Conservation (phyloP, 2,797 vertebrate species). For the Pteronotus mesoamericanus region DNA sequence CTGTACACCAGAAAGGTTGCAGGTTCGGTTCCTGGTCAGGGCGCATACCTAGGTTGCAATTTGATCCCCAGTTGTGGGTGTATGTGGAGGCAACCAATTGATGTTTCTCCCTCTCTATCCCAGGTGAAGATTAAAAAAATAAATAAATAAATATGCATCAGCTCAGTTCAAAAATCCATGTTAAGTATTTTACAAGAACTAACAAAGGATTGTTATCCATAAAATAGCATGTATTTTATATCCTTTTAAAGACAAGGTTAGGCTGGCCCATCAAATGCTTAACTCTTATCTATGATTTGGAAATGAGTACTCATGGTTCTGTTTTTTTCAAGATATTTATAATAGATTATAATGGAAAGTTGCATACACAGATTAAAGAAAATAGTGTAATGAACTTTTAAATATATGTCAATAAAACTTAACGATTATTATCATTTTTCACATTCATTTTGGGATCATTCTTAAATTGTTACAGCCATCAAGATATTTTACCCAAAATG, state of each 20-base stretch:
- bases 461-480: not conserved
- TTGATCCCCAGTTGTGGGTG: not conserved
- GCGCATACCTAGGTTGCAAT: not conserved
- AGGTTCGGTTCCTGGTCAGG: not conserved
- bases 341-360: not conserved
- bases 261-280: not conserved
- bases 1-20: not conserved
- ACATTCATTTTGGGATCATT: not conserved
- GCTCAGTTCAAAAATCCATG: not conserved
- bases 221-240: not conserved
- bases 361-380: not conserved
- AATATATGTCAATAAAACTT: not conserved
- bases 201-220: not conserved
- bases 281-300: conserved; percentile 10
- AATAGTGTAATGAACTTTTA: not conserved
- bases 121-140: not conserved
- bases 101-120: not conserved
- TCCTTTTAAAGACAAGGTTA: not conserved
- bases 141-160: not conserved
- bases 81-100: no score
- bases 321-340: not conserved
- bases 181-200: not conserved
- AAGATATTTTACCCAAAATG: not conserved
- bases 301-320: not conserved
- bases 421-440: not conserved